Conservation (phyloP, 2,797 vertebrate genomes). For the Telmatherina bonti region DNA sequence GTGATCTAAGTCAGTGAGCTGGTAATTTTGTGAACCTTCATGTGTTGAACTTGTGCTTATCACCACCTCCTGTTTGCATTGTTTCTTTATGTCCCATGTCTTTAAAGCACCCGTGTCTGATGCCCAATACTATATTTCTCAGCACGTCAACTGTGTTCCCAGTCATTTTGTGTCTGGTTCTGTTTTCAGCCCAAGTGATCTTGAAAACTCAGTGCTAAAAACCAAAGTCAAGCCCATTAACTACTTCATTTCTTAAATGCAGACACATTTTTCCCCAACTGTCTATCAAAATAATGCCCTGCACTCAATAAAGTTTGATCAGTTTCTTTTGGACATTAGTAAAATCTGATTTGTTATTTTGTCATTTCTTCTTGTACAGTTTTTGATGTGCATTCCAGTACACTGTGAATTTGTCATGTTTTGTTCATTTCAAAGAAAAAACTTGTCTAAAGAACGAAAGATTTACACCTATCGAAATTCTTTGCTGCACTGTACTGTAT, state of each 20-base stretch:
- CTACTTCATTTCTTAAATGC: conserved; percentile 27
- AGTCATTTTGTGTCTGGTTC: conserved; percentile 48
- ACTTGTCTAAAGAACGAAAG: conserved; percentile 7
- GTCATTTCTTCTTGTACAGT: too few relatives aligned
- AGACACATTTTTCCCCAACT: conserved; percentile 21
- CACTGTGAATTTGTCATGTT: neutral
- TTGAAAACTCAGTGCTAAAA: conserved; percentile 53
- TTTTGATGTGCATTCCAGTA: neutral
- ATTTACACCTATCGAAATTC: conserved; percentile 28
- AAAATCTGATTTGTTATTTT: too few relatives aligned
- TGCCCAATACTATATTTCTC: conserved; percentile 48
- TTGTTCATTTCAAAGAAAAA: neutral
- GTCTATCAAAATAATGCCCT: conserved; percentile 20
- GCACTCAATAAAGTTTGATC: too few relatives aligned
- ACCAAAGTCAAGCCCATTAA: conserved; percentile 49
- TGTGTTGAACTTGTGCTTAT: conserved; percentile 54
- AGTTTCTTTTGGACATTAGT: too few relatives aligned
- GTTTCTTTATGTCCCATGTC: conserved; percentile 68
- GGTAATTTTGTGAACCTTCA: conserved; percentile 64
- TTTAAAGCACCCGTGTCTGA: conserved; percentile 54
- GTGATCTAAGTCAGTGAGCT: conserved; percentile 56
- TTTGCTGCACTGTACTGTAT: conserved; percentile 8
- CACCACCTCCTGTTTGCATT: conserved; percentile 62
- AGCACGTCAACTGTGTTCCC: conserved; percentile 46
- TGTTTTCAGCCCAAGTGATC: conserved; percentile 41